phyloP scores from a whole-genome alignment of 2,888 invertebrate genomes.

The Linyphia triangularis region DNA sequence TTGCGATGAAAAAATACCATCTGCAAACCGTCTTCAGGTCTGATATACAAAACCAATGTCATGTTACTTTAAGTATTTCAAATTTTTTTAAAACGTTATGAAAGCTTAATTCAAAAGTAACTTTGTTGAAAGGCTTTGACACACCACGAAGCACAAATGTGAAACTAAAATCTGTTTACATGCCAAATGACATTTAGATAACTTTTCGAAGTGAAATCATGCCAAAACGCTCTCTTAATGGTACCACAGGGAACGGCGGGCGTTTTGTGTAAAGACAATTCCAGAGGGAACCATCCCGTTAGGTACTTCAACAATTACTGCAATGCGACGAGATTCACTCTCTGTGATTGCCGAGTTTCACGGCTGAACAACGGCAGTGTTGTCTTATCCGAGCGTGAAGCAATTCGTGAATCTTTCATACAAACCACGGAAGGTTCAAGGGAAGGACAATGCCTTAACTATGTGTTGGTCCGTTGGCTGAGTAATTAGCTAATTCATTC shows the following conservation, averaged over 20 bases:
- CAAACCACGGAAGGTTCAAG: slow-evolving; percentile 17
- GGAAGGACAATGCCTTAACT: not conserved
- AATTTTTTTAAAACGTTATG: too few species aligned
- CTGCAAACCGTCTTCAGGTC: too few species aligned
- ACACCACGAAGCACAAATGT: too few species aligned
- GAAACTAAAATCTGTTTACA: too few species aligned
- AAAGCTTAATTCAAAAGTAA: too few species aligned
- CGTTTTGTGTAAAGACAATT: not conserved
- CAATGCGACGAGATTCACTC: slow-evolving; percentile 62
- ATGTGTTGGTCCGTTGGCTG: slow-evolving; percentile 22
- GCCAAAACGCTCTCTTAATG: too few species aligned
- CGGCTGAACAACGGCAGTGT: slow-evolving; percentile 60
- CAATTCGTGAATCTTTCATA: slow-evolving; percentile 59
- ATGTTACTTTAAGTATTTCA: too few species aligned
- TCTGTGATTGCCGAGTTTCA: slow-evolving; percentile 43
- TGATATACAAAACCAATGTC: too few species aligned
- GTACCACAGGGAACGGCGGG: not conserved
- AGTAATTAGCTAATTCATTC: slow-evolving; percentile 39
- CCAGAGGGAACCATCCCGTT: not conserved
- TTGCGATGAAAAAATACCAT: too few species aligned
- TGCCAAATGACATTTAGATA: too few species aligned
- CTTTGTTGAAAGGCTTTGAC: too few species aligned
- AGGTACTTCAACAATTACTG: slow-evolving; percentile 15
- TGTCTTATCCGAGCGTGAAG: slow-evolving; percentile 64
- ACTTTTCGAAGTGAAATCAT: too few species aligned